Percentiles rank a stretch among this genome's conserved stretches.
phyloP scores from a whole-genome alignment of 2,888 invertebrate genomes.

The Priocnemis perturbator region DNA sequence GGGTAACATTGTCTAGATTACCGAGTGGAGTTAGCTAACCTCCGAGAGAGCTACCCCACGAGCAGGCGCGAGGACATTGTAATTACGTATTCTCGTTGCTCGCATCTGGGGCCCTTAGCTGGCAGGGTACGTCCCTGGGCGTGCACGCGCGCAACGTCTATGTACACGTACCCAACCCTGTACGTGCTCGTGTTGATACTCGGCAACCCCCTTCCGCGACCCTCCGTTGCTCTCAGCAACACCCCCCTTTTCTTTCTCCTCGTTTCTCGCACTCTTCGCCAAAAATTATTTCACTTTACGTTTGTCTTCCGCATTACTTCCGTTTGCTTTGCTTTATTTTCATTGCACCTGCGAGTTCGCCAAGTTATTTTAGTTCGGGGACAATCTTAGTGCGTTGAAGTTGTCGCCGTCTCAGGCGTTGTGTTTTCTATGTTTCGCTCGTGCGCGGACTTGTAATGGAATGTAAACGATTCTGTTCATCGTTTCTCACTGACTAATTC shows the following conservation, averaged over 20 bases:
- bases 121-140: slow-evolving; percentile 37
- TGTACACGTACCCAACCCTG: slow-evolving; percentile 4
- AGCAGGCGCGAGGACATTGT: slow-evolving; percentile 65
- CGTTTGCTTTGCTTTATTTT: neutral
- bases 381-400: no score
- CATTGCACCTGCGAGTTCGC: neutral
- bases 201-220: slow-evolving; percentile 39
- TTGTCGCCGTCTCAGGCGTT: no score
- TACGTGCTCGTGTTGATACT: slow-evolving; percentile 31
- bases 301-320: slow-evolving; percentile 12
- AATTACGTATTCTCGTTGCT: slow-evolving; percentile 69
- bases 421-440: no score
- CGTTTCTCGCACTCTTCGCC: slow-evolving; percentile 18
- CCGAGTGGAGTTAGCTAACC: slow-evolving; percentile 62
- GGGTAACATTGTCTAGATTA: slow-evolving; percentile 67
- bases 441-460: no score
- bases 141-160: slow-evolving; percentile 31
- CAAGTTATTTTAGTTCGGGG: no score
- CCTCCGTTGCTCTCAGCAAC: slow-evolving; percentile 3
- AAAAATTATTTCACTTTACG: slow-evolving; percentile 5
- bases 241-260: neutral
- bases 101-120: slow-evolving; percentile 63
- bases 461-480: no score
- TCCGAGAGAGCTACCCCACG: slow-evolving; percentile 55
- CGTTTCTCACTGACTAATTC: no score